Percentiles rank a stretch among this genome's conserved stretches.
phyloP scores from a whole-genome alignment of 2,113 vertebrate species.

The Seriola rivoliana region DNA sequence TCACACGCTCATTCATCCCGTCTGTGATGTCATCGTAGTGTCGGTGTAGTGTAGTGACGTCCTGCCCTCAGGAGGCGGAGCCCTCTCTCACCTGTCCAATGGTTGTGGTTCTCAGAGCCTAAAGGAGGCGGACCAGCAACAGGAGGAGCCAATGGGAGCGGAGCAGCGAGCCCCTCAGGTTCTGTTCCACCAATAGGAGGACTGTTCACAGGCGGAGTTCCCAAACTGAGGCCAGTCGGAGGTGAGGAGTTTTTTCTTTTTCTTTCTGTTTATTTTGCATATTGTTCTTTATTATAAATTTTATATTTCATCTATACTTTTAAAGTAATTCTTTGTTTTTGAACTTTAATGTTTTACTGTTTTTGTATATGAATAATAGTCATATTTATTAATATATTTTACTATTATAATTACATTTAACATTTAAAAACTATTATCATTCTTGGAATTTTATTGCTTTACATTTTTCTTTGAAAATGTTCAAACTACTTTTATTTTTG shows the following conservation, averaged over 20 bases:
- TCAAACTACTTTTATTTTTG: too few species aligned
- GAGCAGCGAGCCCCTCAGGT: constrained; percentile 77
- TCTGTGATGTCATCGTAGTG: constrained; percentile 43
- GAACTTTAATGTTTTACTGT: too few species aligned
- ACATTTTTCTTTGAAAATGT: too few species aligned
- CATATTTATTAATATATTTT: too few species aligned
- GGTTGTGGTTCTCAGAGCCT: constrained; percentile 76
- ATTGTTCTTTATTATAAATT: too few species aligned
- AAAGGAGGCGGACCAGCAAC: constrained; percentile 77
- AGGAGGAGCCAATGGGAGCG: constrained; percentile 67
- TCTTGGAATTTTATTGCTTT: too few species aligned
- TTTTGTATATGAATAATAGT: too few species aligned
- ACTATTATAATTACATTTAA: too few species aligned
- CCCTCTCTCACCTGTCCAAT: constrained; percentile 47
- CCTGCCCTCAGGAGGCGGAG: background rate
- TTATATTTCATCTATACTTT: background rate
- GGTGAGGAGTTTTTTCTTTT: constrained; percentile 70
- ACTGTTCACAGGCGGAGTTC: constrained; percentile 90
- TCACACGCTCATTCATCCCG: constrained; percentile 7
- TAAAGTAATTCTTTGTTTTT: too few species aligned
- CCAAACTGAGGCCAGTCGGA: constrained; percentile 90
- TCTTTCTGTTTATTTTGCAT: background rate
- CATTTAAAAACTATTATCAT: too few species aligned
- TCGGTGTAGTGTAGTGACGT: constrained; percentile 28
- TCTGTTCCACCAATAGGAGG: constrained; percentile 85